Evolutionary conservation across 2,888 invertebrate species (phyloP).

Genomic region (Aphidoletes aphidimyza): DNA sequence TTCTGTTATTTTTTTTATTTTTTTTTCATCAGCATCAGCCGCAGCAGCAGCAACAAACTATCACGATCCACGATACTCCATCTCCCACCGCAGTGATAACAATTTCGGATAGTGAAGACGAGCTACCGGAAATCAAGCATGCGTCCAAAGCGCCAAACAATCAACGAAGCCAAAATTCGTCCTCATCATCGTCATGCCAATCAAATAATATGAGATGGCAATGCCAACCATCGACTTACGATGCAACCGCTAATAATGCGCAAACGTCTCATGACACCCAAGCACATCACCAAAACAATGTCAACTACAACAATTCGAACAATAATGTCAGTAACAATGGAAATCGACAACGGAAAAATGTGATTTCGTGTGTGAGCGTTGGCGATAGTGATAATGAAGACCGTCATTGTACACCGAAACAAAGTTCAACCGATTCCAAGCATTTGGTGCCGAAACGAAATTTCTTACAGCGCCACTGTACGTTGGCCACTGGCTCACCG

Average conservation of each 20-base stretch:
- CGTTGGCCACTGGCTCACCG: slow-evolving; percentile 2
- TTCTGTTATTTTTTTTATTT: neutral
- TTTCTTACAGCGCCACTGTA: slow-evolving; percentile 41
- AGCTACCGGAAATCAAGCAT: slow-evolving; percentile 64
- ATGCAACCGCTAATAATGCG: slow-evolving; percentile 59
- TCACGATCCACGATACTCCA: slow-evolving; percentile 94
- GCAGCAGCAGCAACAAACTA: slow-evolving; percentile 76
- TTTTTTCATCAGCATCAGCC: slow-evolving; percentile 2
- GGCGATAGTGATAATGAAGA: slow-evolving; percentile 79
- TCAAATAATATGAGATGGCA: slow-evolving; percentile 58
- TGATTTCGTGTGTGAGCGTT: slow-evolving; percentile 82
- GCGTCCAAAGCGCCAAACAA: slow-evolving; percentile 55
- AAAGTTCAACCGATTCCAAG: slow-evolving; percentile 55
- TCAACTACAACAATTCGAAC: slow-evolving; percentile 57
- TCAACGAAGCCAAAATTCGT: slow-evolving; percentile 57
- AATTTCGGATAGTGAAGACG: slow-evolving; percentile 95
- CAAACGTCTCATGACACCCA: neutral
- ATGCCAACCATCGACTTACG: slow-evolving; percentile 59
- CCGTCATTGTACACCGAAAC: slow-evolving; percentile 66
- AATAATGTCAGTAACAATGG: slow-evolving; percentile 57
- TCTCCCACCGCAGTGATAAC: slow-evolving; percentile 96
- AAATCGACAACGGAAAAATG: slow-evolving; percentile 73
- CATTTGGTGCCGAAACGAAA: slow-evolving; percentile 43
- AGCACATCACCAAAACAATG: slow-evolving; percentile 57
- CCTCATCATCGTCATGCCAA: slow-evolving; percentile 60